phyloP scores from a whole-genome alignment of 1,140 invertebrate species.

The Drosophila ambigua region DNA sequence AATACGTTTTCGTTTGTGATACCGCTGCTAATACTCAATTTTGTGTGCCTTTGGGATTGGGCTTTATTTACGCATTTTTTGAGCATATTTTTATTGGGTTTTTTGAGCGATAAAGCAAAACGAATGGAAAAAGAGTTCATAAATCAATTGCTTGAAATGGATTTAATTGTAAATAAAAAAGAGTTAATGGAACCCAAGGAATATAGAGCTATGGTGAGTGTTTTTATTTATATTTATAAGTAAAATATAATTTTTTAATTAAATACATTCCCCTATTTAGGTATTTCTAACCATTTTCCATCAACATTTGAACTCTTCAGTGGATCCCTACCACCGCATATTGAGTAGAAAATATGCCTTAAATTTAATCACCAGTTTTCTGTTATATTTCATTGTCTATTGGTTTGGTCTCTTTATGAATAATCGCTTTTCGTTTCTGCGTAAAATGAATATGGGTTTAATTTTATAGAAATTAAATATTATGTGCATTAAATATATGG shows the following conservation, averaged over 20 bases:
- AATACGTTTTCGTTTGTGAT: slow-evolving; percentile 3
- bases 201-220: slow-evolving; percentile 2
- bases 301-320: not conserved
- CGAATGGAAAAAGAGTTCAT: slow-evolving; percentile 1
- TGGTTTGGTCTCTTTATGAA: no score
- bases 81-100: slow-evolving; percentile 18
- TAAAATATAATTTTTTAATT: not conserved
- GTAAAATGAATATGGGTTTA: not conserved
- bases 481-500: not conserved
- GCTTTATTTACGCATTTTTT: not conserved
- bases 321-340: not conserved
- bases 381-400: not conserved
- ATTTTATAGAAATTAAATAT: slow-evolving; percentile 13
- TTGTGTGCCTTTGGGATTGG: not conserved
- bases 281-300: not conserved
- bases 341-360: slow-evolving; percentile 2
- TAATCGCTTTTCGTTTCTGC: not conserved
- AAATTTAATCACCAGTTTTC: not conserved
- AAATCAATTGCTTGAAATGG: not conserved
- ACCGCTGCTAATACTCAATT: slow-evolving; percentile 11
- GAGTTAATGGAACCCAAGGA: not conserved
- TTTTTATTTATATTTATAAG: not conserved
- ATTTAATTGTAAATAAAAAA: not conserved
- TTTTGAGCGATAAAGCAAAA: not conserved
- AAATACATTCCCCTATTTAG: not conserved